Evolutionary conservation across 2,113 vertebrate genomes (phyloP).

Genomic region (Helogale parvula): DNA sequence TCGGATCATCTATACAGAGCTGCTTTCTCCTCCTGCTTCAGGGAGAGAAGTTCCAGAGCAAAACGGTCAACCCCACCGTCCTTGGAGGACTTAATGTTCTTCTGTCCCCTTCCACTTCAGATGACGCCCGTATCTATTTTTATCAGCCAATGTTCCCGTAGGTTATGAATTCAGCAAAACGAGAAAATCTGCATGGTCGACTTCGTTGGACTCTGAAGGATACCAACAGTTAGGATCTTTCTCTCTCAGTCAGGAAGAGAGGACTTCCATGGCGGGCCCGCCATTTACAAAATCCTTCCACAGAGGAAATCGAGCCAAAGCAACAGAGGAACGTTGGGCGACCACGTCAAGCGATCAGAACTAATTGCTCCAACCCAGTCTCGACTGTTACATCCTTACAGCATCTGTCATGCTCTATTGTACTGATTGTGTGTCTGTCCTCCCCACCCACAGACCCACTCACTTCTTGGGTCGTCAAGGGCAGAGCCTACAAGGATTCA

Average conservation of each 20-base stretch:
- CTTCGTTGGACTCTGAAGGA: background rate
- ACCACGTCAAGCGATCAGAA: rapidly evolving
- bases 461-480: background rate
- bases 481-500: background rate
- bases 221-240: background rate
- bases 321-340: background rate
- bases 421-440: background rate
- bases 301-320: background rate
- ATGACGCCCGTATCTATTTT: background rate
- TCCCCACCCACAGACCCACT: background rate
- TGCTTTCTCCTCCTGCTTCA: background rate
- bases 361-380: background rate
- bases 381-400: rapidly evolving
- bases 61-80: background rate
- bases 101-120: too few species aligned
- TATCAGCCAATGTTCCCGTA: constrained; percentile 39
- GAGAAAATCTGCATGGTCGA: background rate
- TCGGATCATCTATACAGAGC: background rate
- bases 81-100: constrained; percentile 48
- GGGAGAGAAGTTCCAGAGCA: background rate
- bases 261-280: background rate
- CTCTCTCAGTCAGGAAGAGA: background rate
- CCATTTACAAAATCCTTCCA: background rate
- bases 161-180: constrained; percentile 27
- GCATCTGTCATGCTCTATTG: rapidly evolving